Evolutionary conservation across 2,797 vertebrate genomes (phyloP).

Genomic region (Anguilla marmorata): DNA sequence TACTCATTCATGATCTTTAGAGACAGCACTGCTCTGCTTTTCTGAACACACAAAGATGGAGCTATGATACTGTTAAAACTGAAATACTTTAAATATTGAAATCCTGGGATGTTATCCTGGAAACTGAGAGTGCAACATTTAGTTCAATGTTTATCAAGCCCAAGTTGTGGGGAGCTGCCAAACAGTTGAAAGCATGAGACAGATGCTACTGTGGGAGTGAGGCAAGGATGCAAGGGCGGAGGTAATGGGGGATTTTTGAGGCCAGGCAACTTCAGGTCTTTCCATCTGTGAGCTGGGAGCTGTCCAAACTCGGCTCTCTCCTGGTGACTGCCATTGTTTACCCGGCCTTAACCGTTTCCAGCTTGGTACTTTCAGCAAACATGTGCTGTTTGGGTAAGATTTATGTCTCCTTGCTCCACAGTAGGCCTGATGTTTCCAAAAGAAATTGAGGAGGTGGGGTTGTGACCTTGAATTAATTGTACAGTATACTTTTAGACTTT

Average conservation of each 20-base stretch:
- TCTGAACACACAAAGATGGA: not conserved
- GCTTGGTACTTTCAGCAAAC: slow-evolving; percentile 16
- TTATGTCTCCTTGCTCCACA: not conserved
- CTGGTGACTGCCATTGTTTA: slow-evolving; percentile 40
- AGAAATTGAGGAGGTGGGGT: slow-evolving; percentile 45
- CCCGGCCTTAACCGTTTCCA: slow-evolving; percentile 15
- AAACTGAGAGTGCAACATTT: slow-evolving; percentile 63
- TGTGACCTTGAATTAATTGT: slow-evolving; percentile 61
- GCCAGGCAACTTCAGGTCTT: slow-evolving; percentile 49
- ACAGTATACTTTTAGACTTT: slow-evolving; percentile 65
- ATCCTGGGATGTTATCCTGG: slow-evolving; percentile 66
- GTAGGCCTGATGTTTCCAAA: slow-evolving; percentile 37
- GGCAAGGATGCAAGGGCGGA: slow-evolving; percentile 42
- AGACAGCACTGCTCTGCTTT: not conserved
- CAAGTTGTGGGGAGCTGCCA: slow-evolving; percentile 61
- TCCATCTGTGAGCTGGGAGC: slow-evolving; percentile 61
- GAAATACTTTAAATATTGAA: slow-evolving; percentile 68
- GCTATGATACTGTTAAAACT: slow-evolving; percentile 51
- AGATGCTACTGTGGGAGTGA: slow-evolving; percentile 51
- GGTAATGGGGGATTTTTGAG: slow-evolving; percentile 43
- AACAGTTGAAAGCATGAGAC: slow-evolving; percentile 60
- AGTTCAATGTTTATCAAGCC: slow-evolving; percentile 68
- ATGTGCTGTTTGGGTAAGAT: slow-evolving; percentile 3
- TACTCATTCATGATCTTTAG: not conserved
- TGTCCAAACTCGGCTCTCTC: slow-evolving; percentile 51